Evolutionary conservation across 2,113 vertebrate species (phyloP).

Genomic region (Picathartes gymnocephalus): DNA sequence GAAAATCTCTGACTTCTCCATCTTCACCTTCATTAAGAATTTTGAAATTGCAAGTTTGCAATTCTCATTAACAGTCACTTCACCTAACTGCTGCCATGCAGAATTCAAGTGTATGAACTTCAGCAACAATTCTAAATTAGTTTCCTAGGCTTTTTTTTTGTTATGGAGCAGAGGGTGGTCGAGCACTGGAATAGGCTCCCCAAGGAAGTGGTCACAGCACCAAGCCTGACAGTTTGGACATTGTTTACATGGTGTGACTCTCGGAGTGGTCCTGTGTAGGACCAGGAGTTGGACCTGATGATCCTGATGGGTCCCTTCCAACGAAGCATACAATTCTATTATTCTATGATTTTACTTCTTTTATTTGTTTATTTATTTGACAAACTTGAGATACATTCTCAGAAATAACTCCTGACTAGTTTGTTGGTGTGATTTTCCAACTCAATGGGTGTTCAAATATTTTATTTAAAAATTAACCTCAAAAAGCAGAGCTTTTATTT

Average conservation of each 20-base stretch:
- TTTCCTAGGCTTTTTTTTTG: background rate
- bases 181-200: background rate
- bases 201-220: background rate
- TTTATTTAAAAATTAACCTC: background rate
- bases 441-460: background rate
- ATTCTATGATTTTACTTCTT: background rate
- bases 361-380: background rate
- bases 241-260: background rate
- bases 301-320: background rate
- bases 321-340: background rate
- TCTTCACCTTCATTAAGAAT: background rate
- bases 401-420: background rate
- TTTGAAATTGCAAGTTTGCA: background rate
- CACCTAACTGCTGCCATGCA: background rate
- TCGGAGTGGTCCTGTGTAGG: background rate
- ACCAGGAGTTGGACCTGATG: background rate
- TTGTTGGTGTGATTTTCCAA: background rate
- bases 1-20: background rate
- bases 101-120: background rate
- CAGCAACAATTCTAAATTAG: background rate
- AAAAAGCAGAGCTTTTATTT: background rate
- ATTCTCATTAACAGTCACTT: background rate
- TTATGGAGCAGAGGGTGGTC: background rate
- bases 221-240: background rate
- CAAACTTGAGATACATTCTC: background rate